Conservation (phyloP, 2,888 invertebrate genomes). For the Hemaris fuciformis region DNA sequence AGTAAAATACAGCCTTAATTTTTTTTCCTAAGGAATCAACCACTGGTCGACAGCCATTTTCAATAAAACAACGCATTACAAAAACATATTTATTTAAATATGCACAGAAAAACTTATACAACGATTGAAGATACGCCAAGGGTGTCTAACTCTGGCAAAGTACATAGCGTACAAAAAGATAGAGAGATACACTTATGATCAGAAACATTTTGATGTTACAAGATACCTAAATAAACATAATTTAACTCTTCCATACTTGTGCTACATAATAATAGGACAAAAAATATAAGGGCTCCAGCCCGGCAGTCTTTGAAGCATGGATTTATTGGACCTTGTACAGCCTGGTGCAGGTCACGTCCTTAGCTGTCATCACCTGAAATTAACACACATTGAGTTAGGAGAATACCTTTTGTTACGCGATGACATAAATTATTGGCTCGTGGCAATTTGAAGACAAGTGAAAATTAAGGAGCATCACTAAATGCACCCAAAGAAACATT, state of each 20-base stretch:
- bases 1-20: no score
- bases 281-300: constrained; percentile 40
- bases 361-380: constrained; percentile 86
- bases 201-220: constrained; percentile 36
- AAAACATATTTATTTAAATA: constrained; percentile 65
- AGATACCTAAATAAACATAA: constrained; percentile 59
- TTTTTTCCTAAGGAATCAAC: no score
- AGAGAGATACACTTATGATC: constrained; percentile 31
- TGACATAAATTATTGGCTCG: not conserved
- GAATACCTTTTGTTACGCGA: not conserved
- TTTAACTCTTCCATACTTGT: constrained; percentile 61
- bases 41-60: no score
- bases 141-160: constrained; percentile 51
- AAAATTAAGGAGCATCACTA: no score
- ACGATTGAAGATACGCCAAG: constrained; percentile 42
- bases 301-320: constrained; percentile 55
- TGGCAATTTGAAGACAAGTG: no score
- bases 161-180: constrained; percentile 61
- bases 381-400: not conserved
- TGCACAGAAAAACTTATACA: constrained; percentile 75
- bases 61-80: constrained; percentile 27
- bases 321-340: constrained; percentile 85
- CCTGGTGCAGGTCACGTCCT: constrained; percentile 87
- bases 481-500: no score
- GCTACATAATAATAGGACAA: constrained; percentile 52